These are phyloP conservation scores for Lucifuga dentata DNA, from an alignment of 2,113 vertebrate species.

Conservation along the genomic window DNA sequence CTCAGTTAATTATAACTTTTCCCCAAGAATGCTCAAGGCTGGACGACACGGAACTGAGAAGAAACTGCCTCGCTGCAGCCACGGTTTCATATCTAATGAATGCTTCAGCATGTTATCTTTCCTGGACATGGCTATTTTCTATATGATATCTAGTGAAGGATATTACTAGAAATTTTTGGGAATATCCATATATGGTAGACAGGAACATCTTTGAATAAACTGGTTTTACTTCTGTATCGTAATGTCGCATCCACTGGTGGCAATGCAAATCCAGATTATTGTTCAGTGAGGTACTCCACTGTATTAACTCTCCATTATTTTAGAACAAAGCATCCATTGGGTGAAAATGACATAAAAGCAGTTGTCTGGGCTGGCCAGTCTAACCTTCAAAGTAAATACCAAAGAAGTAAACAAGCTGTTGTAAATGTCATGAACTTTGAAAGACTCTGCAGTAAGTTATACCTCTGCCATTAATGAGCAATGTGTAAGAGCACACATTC, in stretches of 20 bases:
- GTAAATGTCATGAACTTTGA: slow-evolving; percentile 86
- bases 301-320: slow-evolving; percentile 49
- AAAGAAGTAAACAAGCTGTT: slow-evolving; percentile 68
- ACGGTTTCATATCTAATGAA: slow-evolving; percentile 29
- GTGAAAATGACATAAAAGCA: slow-evolving; percentile 62
- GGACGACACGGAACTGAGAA: slow-evolving; percentile 39
- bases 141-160: slow-evolving; percentile 1
- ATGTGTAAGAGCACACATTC: slow-evolving; percentile 59
- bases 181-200: slow-evolving; percentile 1
- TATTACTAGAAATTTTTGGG: slow-evolving; percentile 1
- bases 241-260: neutral
- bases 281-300: slow-evolving; percentile 37
- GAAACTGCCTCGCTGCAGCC: slow-evolving; percentile 24
- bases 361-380: slow-evolving; percentile 70
- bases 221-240: too few species aligned
- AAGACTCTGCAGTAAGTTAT: slow-evolving; percentile 68
- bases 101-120: slow-evolving; percentile 36
- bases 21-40: slow-evolving; percentile 53
- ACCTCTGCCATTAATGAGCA: slow-evolving; percentile 65
- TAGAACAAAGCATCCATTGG: slow-evolving; percentile 57
- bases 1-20: slow-evolving; percentile 69
- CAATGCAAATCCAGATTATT: slow-evolving; percentile 1
- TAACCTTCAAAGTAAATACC: slow-evolving; percentile 85
- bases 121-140: slow-evolving; percentile 3
- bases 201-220: neutral